Conservation (phyloP, 2,888 invertebrate genomes). For the Drosophila emarginata region DNA sequence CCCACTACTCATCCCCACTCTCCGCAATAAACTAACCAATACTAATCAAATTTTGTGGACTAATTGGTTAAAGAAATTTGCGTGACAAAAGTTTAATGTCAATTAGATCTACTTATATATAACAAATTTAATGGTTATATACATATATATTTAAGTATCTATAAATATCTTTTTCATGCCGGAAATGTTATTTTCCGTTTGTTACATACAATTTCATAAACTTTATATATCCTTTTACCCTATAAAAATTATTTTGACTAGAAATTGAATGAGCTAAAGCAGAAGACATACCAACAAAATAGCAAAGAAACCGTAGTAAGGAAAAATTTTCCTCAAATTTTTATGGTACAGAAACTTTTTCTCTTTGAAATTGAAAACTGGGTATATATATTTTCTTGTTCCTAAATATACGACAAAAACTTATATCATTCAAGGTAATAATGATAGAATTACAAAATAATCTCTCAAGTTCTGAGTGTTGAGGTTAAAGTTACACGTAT, state of each 20-base stretch:
- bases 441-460: no score
- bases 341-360: not conserved
- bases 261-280: not conserved
- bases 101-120: no score
- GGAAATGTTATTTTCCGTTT: not conserved
- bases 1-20: no score
- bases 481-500: not conserved
- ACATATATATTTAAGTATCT: not conserved
- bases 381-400: not conserved
- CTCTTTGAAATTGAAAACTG: not conserved
- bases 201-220: not conserved
- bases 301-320: not conserved
- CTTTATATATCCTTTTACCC: not conserved
- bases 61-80: not conserved
- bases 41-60: not conserved
- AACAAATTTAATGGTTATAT: not conserved
- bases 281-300: not conserved
- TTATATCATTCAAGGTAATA: no score
- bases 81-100: no score
- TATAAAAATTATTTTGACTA: not conserved
- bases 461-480: not conserved
- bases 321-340: not conserved
- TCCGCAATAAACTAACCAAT: no score
- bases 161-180: not conserved
- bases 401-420: no score